Evolutionary conservation across 1,140 invertebrate genomes (phyloP).

Genomic region (Nebria ingens): DNA sequence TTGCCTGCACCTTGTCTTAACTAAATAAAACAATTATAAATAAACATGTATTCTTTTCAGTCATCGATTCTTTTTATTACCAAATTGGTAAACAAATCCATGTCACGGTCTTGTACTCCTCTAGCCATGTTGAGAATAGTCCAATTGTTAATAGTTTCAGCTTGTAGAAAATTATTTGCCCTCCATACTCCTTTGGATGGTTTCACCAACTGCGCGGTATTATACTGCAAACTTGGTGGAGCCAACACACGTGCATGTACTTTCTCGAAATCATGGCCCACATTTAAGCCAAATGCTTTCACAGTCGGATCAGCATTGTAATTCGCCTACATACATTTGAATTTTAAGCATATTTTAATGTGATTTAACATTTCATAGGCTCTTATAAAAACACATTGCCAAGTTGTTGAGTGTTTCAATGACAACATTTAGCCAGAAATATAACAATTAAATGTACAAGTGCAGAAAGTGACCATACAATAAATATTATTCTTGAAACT

Average conservation of each 20-base stretch:
- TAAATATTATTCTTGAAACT: too few relatives aligned
- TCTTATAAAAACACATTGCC: too few relatives aligned
- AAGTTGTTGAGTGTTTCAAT: too few relatives aligned
- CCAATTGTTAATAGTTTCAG: constrained; percentile 30
- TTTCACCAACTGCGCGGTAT: constrained; percentile 16
- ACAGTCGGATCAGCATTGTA: constrained; percentile 40
- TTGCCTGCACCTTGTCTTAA: neutral
- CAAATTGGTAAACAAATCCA: too few relatives aligned
- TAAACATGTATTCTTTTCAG: too few relatives aligned
- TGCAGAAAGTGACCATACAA: too few relatives aligned
- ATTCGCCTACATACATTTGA: constrained; percentile 23
- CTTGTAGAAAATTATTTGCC: constrained; percentile 27
- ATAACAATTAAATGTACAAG: too few relatives aligned
- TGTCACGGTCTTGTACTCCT: constrained; percentile 12
- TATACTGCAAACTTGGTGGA: constrained; percentile 43
- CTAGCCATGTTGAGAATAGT: constrained; percentile 35
- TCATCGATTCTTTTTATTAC: neutral
- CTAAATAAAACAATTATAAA: constrained; percentile 5
- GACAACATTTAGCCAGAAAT: too few relatives aligned
- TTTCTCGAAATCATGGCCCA: constrained; percentile 41
- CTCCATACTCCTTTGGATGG: constrained; percentile 40
- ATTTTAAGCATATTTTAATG: too few relatives aligned
- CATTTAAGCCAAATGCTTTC: constrained; percentile 46
- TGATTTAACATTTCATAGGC: too few relatives aligned
- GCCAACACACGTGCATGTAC: constrained; percentile 44